Evolutionary conservation across 1,140 invertebrate genomes (phyloP).

Genomic region (Theocolax elegans): DNA sequence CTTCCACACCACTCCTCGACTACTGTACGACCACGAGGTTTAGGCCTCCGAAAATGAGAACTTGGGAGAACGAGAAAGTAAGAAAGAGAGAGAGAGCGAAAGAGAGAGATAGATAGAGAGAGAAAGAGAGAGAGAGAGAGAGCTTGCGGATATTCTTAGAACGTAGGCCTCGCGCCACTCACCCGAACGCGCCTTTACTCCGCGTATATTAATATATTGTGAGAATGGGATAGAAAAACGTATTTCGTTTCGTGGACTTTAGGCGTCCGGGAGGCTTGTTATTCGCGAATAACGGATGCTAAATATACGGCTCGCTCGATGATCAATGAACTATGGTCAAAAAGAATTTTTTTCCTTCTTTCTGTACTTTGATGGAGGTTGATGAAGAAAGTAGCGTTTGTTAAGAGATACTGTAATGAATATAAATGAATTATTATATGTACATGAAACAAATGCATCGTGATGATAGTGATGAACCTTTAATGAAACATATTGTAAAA

Average conservation of each 20-base stretch:
- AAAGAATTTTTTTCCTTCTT: too few relatives aligned
- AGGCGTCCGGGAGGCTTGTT: too few relatives aligned
- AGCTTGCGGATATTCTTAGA: conserved; percentile 28
- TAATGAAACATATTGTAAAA: too few relatives aligned
- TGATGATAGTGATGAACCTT: too few relatives aligned
- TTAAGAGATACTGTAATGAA: too few relatives aligned
- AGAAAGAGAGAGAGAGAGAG: background rate
- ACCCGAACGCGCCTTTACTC: background rate
- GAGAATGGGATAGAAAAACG: background rate
- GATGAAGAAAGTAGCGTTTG: too few relatives aligned
- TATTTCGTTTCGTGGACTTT: background rate
- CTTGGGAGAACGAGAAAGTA: background rate
- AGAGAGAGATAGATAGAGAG: conserved; percentile 4
- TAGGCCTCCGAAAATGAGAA: background rate
- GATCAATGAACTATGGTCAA: too few relatives aligned
- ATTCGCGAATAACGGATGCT: too few relatives aligned
- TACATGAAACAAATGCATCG: too few relatives aligned
- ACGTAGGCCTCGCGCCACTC: conserved; percentile 23
- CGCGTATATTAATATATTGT: conserved; percentile 29
- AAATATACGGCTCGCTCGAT: too few relatives aligned
- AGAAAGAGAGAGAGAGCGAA: background rate
- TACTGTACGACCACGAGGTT: conserved; percentile 38
- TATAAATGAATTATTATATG: too few relatives aligned
- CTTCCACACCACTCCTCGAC: conserved; percentile 59
- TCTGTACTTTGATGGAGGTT: too few relatives aligned